Percentiles rank a stretch among this genome's conserved stretches.
phyloP scores from a whole-genome alignment of 2,113 vertebrate genomes.

The Hydropotes inermis region DNA sequence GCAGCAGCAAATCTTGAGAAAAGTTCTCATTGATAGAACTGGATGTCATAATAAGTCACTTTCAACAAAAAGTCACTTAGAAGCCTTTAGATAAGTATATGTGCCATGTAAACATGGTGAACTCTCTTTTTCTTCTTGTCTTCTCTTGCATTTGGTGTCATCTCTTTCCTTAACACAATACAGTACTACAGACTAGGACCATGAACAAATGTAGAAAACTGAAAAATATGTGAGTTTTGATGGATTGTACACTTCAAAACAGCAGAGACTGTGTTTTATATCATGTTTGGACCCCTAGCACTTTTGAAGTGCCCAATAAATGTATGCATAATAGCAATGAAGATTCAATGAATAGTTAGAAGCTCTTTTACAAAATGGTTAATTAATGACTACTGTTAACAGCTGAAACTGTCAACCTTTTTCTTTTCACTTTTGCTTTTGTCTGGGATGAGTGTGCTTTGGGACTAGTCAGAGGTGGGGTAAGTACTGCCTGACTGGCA shows the following conservation, averaged over 20 bases:
- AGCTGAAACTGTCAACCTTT: neutral
- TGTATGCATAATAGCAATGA: neutral
- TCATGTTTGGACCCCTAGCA: neutral
- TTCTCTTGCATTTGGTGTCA: neutral
- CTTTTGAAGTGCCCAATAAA: neutral
- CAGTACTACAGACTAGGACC: neutral
- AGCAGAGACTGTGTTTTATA: neutral
- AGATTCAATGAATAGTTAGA: neutral
- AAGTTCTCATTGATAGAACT: neutral
- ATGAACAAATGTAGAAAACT: neutral
- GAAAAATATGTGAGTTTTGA: neutral
- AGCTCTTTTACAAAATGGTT: neutral
- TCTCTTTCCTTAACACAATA: neutral
- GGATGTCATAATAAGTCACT: neutral
- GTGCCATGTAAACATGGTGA: neutral
- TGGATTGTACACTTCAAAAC: neutral
- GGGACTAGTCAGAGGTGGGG: neutral
- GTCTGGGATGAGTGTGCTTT: neutral
- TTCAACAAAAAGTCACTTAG: neutral
- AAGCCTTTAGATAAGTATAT: neutral
- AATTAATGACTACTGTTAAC: neutral
- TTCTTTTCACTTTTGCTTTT: neutral
- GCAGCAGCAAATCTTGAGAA: neutral
- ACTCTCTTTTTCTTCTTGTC: neutral
- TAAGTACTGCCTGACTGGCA: neutral